Conservation (phyloP, 2,888 invertebrate genomes). For the Lochmaea crataegi region DNA sequence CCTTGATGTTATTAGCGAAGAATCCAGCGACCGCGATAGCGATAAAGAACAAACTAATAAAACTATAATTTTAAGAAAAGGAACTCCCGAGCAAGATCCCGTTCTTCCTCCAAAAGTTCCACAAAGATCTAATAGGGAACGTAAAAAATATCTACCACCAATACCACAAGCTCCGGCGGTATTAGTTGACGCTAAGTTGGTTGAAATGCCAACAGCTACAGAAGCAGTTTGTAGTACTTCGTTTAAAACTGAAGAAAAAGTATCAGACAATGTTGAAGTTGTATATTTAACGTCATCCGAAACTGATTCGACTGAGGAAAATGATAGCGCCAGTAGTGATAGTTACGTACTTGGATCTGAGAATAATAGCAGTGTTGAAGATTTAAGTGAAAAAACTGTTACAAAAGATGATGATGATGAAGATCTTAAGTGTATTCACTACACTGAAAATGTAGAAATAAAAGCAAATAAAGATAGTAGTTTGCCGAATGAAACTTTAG, state of each 20-base stretch:
- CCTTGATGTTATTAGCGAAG: conserved; percentile 81
- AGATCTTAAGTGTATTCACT: conserved; percentile 12
- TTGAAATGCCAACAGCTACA: conserved; percentile 55
- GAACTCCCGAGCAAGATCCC: conserved; percentile 54
- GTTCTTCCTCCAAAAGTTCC: conserved; percentile 28
- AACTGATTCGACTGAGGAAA: conserved; percentile 41
- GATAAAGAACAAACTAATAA: conserved; percentile 62
- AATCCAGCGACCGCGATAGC: conserved; percentile 71
- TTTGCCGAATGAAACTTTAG: conserved; percentile 40
- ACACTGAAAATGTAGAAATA: conserved; percentile 6
- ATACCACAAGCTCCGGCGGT: conserved; percentile 54
- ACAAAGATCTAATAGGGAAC: conserved; percentile 33
- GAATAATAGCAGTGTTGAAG: conserved; percentile 33
- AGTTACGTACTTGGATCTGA: conserved; percentile 37
- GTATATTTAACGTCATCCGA: conserved; percentile 70
- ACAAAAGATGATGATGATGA: conserved; percentile 23
- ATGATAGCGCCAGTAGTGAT: conserved; percentile 40
- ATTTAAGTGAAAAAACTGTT: conserved; percentile 28
- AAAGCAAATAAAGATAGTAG: conserved; percentile 7
- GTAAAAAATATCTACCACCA: conserved; percentile 35
- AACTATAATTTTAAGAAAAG: conserved; percentile 50
- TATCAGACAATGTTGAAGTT: conserved; percentile 68
- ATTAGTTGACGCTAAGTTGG: conserved; percentile 72
- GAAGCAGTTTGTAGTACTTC: conserved; percentile 70
- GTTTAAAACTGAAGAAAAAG: conserved; percentile 49